A percentile compares a stretch with the other conserved stretches of the same genome.
Conservation (phyloP, 2,888 invertebrate species). For the Drymonia ruficornis region DNA sequence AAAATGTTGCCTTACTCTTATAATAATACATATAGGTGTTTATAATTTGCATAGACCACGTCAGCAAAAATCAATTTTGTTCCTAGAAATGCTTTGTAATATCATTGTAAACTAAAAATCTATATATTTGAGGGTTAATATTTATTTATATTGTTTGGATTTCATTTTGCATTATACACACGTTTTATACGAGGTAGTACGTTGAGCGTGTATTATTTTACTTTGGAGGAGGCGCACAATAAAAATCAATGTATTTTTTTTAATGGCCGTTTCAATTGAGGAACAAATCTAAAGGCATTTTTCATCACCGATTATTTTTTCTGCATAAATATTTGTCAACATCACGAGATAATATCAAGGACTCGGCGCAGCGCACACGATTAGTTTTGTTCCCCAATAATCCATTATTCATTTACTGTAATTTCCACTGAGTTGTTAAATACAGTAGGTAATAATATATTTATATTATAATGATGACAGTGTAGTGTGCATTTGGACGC, state of each 20-base stretch:
- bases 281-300: conserved; percentile 73
- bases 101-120: too few species aligned
- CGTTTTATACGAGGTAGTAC: too few species aligned
- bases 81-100: too few species aligned
- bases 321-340: conserved; percentile 45
- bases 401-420: conserved; percentile 63
- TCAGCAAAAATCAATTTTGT: too few species aligned
- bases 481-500: conserved; percentile 58
- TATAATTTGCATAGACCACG: too few species aligned
- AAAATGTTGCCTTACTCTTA: too few species aligned
- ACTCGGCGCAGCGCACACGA: conserved; percentile 40
- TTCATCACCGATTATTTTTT: conserved; percentile 49
- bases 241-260: conserved; percentile 17
- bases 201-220: too few species aligned
- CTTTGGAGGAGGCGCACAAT: too few species aligned
- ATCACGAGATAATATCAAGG: conserved; percentile 49
- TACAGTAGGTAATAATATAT: conserved; percentile 49
- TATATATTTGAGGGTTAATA: too few species aligned
- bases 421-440: conserved; percentile 51
- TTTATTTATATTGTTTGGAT: too few species aligned
- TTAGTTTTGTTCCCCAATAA: conserved; percentile 78
- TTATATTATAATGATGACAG: conserved; percentile 56
- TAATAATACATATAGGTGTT: too few species aligned
- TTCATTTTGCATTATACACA: too few species aligned
- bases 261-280: conserved; percentile 64